A percentile compares a stretch with the other conserved stretches of the same genome.
These are phyloP conservation scores for Aleadryas rufinucha DNA, from an alignment of 2,113 vertebrate species.

Conservation along the genomic window DNA sequence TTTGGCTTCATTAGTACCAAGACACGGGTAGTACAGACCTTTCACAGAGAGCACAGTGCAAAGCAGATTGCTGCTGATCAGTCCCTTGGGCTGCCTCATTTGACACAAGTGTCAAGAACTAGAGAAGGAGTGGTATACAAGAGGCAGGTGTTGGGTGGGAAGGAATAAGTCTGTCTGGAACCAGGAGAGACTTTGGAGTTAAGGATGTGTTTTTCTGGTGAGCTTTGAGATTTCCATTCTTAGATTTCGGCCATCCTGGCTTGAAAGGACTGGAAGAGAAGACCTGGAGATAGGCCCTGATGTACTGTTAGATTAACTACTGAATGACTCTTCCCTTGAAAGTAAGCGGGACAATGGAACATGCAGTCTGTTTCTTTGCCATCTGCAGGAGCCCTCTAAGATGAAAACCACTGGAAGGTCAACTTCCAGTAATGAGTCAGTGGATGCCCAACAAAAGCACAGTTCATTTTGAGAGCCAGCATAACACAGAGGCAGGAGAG, in stretches of 20 bases:
- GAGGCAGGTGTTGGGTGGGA: neutral
- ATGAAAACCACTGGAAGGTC: neutral
- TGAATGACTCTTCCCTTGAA: constrained; percentile 6
- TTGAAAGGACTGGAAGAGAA: neutral
- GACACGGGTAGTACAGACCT: neutral
- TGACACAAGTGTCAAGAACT: neutral
- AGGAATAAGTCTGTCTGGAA: neutral
- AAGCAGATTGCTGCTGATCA: neutral
- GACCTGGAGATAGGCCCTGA: neutral
- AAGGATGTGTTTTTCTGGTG: neutral
- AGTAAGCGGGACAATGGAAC: neutral
- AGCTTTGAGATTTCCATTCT: neutral
- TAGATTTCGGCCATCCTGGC: neutral
- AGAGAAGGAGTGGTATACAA: neutral
- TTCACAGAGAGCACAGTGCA: neutral
- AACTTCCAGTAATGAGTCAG: neutral
- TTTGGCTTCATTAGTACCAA: neutral
- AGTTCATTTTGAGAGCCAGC: neutral
- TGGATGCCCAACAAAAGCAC: neutral
- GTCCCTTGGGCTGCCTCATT: neutral
- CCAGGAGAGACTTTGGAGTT: neutral
- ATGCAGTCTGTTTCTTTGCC: neutral
- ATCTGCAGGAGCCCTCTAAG: neutral
- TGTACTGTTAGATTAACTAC: neutral
- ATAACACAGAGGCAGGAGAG: neutral